Conservation (phyloP, 2,888 invertebrate species). For the Teleiodes luculella region DNA sequence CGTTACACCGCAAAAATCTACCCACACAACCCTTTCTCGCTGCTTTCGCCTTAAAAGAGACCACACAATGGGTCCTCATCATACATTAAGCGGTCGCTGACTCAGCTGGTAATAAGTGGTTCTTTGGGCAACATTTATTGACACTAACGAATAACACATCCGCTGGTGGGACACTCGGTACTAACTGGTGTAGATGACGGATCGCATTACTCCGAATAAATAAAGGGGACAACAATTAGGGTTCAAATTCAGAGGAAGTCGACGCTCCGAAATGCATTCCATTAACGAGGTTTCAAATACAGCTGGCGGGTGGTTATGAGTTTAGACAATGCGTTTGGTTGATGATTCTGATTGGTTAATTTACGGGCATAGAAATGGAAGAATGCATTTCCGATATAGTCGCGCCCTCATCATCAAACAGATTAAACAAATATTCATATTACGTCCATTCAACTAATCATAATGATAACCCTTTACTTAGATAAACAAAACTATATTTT, state of each 20-base stretch:
- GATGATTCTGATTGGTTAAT: constrained; percentile 5
- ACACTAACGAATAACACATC: constrained; percentile 71
- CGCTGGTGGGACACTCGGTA: constrained; percentile 32
- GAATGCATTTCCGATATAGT: background rate
- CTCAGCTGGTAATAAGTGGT: constrained; percentile 49
- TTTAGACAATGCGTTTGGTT: constrained; percentile 1
- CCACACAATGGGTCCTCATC: constrained; percentile 10
- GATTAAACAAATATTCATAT: background rate
- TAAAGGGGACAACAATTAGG: constrained; percentile 69
- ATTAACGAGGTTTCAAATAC: constrained; percentile 11
- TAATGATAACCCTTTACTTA: no score
- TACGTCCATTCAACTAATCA: no score
- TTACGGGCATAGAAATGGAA: background rate
- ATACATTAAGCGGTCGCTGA: constrained; percentile 38
- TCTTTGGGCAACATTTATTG: constrained; percentile 69
- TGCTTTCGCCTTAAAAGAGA: constrained; percentile 2
- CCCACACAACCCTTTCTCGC: background rate
- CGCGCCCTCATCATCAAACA: background rate
- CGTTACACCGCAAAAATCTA: background rate
- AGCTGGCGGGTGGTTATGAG: background rate
- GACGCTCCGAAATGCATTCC: constrained; percentile 16
- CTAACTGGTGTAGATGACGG: constrained; percentile 53
- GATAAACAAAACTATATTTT: no score
- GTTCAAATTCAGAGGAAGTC: constrained; percentile 53
- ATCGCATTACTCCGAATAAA: constrained; percentile 69